Evolutionary conservation across 2,113 vertebrate species (phyloP), one percentile per base, ranked within the genome.

Genomic region (Malurus alboscapulatus): DNA sequence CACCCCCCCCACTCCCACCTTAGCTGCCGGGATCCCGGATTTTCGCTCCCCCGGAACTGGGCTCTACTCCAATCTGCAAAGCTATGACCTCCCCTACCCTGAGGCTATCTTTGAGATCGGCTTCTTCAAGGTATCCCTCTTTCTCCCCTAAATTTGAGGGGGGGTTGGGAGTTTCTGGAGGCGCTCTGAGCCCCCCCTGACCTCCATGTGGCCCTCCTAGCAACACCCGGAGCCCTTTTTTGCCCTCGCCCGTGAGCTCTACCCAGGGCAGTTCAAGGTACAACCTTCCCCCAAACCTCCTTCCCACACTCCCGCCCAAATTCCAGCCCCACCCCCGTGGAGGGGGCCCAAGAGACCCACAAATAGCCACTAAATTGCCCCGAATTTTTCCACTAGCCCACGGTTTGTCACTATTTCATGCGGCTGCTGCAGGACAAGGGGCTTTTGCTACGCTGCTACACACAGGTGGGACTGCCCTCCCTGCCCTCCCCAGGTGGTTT

Each of bases 251-350:
- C 98, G 92, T 80, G 98, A 99, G 93, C 98, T 99, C 34, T 99
- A 98, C 91, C 99, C 99, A 2, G 99, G 98, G 77, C 98, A 99
- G 94, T 99, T 99, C 88, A 99, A 99, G 99, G 99, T 99, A 62
- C 34, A 96, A 87, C 6, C 9, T 7, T 3, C 8, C 20, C 53
- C 26, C 20, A 24, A 54, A 34, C 11, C 61, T 54, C 50, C 18
- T n/a, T 17, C 53, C 11, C 34, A 34, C 34, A 34, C 34, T 34
- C 34, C 34, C 34, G 34, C 34, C 34, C 34, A 34, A 34, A 34
- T 34, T 44, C 42, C 42, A 20, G 5, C 7, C 18, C 27, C 10
- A 21, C 17, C 13, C 4, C 10, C 1, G 3, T 34, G 14, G 30
- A 14, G 22, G 18, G 11, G 8, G 2, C 10, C 20, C 6, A 11